These are phyloP conservation scores for Drosophila mayaguana DNA, from an alignment of 2,888 invertebrate species.

Conservation along the genomic window DNA sequence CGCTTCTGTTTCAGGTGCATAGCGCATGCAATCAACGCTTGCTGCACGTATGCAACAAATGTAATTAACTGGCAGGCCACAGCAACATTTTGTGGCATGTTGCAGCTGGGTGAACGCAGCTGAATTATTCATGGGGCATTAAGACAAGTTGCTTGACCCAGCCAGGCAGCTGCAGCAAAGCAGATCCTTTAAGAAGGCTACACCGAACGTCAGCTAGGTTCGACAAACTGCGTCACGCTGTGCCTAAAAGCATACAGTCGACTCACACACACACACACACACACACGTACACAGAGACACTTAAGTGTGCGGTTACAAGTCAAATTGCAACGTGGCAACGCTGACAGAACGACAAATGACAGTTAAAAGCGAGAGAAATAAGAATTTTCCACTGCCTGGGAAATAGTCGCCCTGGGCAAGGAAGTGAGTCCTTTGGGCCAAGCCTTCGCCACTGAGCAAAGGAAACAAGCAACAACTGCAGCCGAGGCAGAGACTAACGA, in stretches of 20 bases:
- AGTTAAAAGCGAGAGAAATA: conserved; percentile 55
- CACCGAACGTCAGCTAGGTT: conserved; percentile 50
- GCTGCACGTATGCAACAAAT: conserved; percentile 71
- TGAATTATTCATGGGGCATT: conserved; percentile 76
- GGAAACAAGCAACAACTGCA: conserved; percentile 25
- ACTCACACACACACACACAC: conserved; percentile 30
- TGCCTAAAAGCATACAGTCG: conserved; percentile 75
- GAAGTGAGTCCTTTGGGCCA: conserved; percentile 33
- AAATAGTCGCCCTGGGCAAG: conserved; percentile 48
- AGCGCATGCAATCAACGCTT: conserved; percentile 60
- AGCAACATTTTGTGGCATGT: conserved; percentile 50
- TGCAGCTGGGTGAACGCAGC: conserved; percentile 27
- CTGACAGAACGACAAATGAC: conserved; percentile 75
- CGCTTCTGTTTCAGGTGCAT: conserved; percentile 25
- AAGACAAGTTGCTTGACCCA: conserved; percentile 65
- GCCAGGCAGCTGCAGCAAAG: conserved; percentile 5
- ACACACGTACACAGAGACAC: conserved; percentile 20
- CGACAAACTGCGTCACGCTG: conserved; percentile 77
- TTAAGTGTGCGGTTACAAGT: conserved; percentile 76
- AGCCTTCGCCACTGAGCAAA: background rate
- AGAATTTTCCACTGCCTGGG: conserved; percentile 32
- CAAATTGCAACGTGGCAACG: conserved; percentile 66
- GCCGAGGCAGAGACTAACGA: conserved; percentile 51
- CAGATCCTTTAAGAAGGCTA: conserved; percentile 47
- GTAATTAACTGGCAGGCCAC: conserved; percentile 72